Evolutionary conservation across 2,888 invertebrate species (phyloP).

Genomic region (Pyrrhia umbra): DNA sequence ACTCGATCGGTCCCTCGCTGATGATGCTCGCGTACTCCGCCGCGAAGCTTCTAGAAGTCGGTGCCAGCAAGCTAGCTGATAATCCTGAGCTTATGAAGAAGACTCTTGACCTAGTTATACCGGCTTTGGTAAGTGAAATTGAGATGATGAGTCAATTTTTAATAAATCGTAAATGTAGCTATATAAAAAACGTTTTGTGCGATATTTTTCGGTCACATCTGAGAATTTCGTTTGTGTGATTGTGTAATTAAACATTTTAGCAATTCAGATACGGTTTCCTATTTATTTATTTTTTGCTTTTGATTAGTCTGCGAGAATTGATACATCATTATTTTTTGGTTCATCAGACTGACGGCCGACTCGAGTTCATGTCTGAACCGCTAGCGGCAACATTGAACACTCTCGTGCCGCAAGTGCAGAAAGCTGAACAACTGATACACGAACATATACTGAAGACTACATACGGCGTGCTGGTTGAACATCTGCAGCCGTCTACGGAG

Average conservation of each 20-base stretch:
- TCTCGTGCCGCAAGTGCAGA: conserved; percentile 79
- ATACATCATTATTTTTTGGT: neutral
- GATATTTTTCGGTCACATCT: too few relatives aligned
- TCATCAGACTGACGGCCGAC: conserved; percentile 83
- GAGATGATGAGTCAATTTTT: neutral
- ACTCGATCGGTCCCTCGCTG: conserved; percentile 82
- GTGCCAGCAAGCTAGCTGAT: conserved; percentile 86
- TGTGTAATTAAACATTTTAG: too few relatives aligned
- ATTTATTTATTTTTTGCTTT: too few relatives aligned
- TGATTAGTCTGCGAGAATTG: too few relatives aligned
- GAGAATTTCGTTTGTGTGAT: too few relatives aligned
- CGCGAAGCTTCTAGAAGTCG: conserved; percentile 82
- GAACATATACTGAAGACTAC: conserved; percentile 86
- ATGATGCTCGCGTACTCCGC: conserved; percentile 87
- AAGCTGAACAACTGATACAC: conserved; percentile 83
- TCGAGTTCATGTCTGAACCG: conserved; percentile 85
- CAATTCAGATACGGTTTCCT: too few relatives aligned
- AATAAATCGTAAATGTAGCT: neutral
- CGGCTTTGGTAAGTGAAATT: conserved; percentile 91
- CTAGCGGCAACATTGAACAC: conserved; percentile 79
- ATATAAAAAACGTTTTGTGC: neutral
- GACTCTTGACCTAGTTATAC: conserved; percentile 92
- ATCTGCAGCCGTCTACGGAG: conserved; percentile 84
- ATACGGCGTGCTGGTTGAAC: conserved; percentile 83
- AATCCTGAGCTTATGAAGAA: conserved; percentile 91